Evolutionary conservation across 2,113 vertebrate genomes (phyloP), one percentile per base, ranked within the genome.

Genomic region (Ondatra zibethicus): DNA sequence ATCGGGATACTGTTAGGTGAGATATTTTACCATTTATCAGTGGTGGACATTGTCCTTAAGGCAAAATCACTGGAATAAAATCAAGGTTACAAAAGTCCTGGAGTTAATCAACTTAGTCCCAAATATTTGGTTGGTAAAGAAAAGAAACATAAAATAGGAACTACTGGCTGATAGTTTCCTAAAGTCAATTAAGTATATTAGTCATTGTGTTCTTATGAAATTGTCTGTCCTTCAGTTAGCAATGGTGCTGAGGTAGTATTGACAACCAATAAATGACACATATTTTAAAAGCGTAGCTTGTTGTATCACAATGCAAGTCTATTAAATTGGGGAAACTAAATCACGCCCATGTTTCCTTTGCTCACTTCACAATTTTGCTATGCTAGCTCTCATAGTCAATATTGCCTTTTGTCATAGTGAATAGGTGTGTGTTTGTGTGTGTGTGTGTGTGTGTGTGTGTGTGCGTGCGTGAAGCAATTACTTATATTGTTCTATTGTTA

Each of bases 161-260:
- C 61, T 1, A 47, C 13, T 85, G 36, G n/a, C 6, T 78, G 7
- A 42, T 33, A 33, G 27, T 70, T 76, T 88, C 47, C 25, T 73
- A 50, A 88, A 76, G 47, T 29, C 90, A 93, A 92, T 82, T 86
- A 68, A 87, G 5, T 76, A 89, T 91, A 61, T 72, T 55, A 85
- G 58, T 63, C 9, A 55, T 75, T 55, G 2, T 39, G 55, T 13
- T 1, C 2, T 95, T 55, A 31, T 5, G 4, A 33, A 76, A 85
- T 33, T 94, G 8, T 45, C 45, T 93, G 66, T 3, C 7, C 31
- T 8, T 80, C 31, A 55, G 50, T 85, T 88, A 78, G 81, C 0
- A 84, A 8, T 5, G 90, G 45, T 82, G 7, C 66, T 89, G 14
- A 78, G 4, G 14, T 73, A 65, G 27, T 77, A 50, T 0, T 29